Evolutionary conservation across 2,888 invertebrate species (phyloP), one percentile per base, ranked within the genome.

Genomic region (Orgyia antiqua): DNA sequence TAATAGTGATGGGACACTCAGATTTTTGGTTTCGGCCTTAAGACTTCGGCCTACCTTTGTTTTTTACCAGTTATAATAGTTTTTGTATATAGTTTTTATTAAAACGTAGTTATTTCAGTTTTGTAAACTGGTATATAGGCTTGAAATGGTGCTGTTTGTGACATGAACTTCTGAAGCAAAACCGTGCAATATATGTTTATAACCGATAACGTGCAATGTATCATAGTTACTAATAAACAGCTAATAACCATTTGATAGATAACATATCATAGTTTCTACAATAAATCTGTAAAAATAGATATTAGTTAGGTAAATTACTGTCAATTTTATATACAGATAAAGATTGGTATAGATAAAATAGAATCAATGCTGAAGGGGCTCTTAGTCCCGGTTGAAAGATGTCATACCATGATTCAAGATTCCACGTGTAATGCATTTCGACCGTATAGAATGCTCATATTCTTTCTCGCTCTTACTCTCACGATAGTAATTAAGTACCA

Each of bases 241-340:
- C 30, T 35, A 31, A 37, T 45, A 40, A 31, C 35, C 31, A 39
- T 48, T 47, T 61, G 67, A 77, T 78, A 79, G 71, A 64, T 70
- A 58, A 79, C 79, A 79, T 79, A 79, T 79, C 78, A 78, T 71
- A 76, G 68, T 42, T 33, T 44, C 53, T 59, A 58, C 45, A 53
- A 42, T 45, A 32, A 44, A 44, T 31, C 31, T 44, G 10, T 36
- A 38, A 33, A 34, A 45, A 27, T 54, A 58, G 42, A 43, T 42
- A 31, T 49, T 63, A 64, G 57, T 42, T 60, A 58, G 61, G 45
- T 32, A 40, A 56, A 56, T 61, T 54, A 50, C 44, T 44, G 49
- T 46, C 54, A 52, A 52, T 52, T 52, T 51, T 41, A 30, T 51
- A 45, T 19, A 30, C 11, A 24, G 5, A 5, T n/a, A n/a, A n/a